Percentiles rank a stretch among this genome's conserved stretches.
Conservation (phyloP, 2,113 vertebrate species). For the Muntiacus muntjak region DNA sequence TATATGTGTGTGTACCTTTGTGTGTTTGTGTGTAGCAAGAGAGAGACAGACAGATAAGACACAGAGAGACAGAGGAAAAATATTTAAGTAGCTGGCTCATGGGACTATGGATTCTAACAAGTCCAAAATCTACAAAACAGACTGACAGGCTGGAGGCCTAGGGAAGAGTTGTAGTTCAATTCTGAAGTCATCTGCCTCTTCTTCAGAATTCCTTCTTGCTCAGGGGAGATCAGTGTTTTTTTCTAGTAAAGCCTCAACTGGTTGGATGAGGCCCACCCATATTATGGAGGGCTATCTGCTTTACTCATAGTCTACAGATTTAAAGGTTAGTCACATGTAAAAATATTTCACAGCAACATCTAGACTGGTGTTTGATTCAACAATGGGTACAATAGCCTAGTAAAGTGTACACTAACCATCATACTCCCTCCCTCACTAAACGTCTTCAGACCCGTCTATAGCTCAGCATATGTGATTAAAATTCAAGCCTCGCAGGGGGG, state of each 20-base stretch:
- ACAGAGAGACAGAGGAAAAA: neutral
- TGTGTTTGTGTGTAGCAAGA: neutral
- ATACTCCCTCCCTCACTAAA: neutral
- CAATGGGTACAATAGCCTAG: neutral
- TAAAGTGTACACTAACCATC: too few relatives aligned
- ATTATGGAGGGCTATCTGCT: neutral
- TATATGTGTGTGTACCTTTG: neutral
- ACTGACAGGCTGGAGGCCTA: neutral
- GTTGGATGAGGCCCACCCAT: neutral
- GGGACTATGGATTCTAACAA: neutral
- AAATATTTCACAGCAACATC: neutral
- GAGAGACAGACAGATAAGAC: neutral
- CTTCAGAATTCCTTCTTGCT: neutral
- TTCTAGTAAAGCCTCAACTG: neutral
- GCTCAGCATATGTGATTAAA: neutral
- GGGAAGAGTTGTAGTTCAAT: neutral
- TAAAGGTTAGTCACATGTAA: neutral
- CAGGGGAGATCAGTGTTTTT: neutral
- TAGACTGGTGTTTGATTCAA: neutral
- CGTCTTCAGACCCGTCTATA: neutral
- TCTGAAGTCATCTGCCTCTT: neutral
- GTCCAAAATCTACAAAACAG: neutral
- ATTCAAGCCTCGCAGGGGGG: neutral
- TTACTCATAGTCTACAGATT: neutral
- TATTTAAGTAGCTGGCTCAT: neutral